Evolutionary conservation across 1,140 invertebrate species (phyloP).

Genomic region (Drosophila jambulina): DNA sequence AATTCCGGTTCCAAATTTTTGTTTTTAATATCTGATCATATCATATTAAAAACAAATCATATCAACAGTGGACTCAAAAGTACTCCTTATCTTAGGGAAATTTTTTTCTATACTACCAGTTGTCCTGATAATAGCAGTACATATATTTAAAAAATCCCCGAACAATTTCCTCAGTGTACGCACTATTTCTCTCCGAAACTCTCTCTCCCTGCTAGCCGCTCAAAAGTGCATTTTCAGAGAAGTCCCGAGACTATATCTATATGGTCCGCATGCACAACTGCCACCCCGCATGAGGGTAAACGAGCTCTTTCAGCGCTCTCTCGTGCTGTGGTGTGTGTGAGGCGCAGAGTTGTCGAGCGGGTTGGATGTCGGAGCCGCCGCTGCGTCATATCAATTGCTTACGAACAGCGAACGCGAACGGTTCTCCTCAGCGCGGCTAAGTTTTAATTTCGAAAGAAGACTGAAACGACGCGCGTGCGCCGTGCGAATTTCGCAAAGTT

Average conservation of each 20-base stretch:
- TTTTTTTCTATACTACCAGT: neutral
- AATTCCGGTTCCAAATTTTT: neutral
- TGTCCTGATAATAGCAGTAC: neutral
- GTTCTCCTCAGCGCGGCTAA: slow-evolving; percentile 50
- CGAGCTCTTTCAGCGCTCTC: slow-evolving; percentile 4
- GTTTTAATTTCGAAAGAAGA: slow-evolving; percentile 17
- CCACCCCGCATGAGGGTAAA: slow-evolving; percentile 1
- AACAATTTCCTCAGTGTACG: neutral
- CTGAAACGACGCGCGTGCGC: slow-evolving; percentile 67
- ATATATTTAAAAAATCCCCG: neutral
- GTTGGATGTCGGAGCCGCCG: slow-evolving; percentile 16
- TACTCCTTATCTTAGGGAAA: neutral
- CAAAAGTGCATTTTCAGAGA: slow-evolving; percentile 50
- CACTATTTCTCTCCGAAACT: slow-evolving; percentile 12
- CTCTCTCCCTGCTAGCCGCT: neutral
- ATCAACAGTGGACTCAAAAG: neutral
- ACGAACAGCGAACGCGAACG: slow-evolving; percentile 65
- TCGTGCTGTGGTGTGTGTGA: neutral
- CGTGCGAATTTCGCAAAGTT: slow-evolving; percentile 66
- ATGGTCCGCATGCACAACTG: slow-evolving; percentile 36
- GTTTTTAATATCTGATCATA: neutral
- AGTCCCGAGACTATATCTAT: neutral
- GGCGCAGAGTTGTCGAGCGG: slow-evolving; percentile 20
- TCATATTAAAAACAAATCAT: neutral
- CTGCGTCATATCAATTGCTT: slow-evolving; percentile 72